These are phyloP conservation scores for Apodemus sylvaticus DNA, from an alignment of 2,113 vertebrate genomes.

Conservation along the genomic window DNA sequence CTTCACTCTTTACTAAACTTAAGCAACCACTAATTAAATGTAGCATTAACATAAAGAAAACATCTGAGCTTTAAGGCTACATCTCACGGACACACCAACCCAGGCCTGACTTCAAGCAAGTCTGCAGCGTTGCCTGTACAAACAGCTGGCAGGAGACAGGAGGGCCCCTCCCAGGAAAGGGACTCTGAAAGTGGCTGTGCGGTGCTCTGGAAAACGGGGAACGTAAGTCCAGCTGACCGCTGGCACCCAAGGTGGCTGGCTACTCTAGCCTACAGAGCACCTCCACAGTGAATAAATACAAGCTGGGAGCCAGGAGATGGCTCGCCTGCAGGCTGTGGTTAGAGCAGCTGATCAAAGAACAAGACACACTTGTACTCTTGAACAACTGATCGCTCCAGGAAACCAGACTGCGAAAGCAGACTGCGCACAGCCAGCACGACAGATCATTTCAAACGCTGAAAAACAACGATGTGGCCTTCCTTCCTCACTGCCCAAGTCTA, in stretches of 20 bases:
- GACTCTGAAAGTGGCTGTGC: not conserved
- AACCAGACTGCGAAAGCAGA: not conserved
- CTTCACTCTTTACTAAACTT: conserved; percentile 36
- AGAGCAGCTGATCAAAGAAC: not conserved
- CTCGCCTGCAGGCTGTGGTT: not conserved
- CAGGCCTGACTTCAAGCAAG: not conserved
- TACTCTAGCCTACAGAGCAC: not conserved
- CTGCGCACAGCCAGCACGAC: not conserved
- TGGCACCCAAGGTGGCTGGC: not conserved
- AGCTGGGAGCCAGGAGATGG: not conserved
- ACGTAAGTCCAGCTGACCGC: not conserved
- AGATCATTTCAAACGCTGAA: not conserved
- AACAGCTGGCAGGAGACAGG: not conserved
- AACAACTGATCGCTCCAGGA: not conserved
- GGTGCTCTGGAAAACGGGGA: not conserved
- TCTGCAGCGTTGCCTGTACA: not conserved
- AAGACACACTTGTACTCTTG: not conserved
- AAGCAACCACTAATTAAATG: conserved; percentile 57
- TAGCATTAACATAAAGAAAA: not conserved
- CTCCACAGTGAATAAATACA: not conserved
- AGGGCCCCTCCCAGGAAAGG: not conserved
- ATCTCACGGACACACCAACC: not conserved
- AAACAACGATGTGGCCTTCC: not conserved
- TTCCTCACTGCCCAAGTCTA: not conserved
- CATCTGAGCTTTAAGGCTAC: not conserved